Evolutionary conservation across 2,888 invertebrate species (phyloP).

Genomic region (Cheilosia impressa): DNA sequence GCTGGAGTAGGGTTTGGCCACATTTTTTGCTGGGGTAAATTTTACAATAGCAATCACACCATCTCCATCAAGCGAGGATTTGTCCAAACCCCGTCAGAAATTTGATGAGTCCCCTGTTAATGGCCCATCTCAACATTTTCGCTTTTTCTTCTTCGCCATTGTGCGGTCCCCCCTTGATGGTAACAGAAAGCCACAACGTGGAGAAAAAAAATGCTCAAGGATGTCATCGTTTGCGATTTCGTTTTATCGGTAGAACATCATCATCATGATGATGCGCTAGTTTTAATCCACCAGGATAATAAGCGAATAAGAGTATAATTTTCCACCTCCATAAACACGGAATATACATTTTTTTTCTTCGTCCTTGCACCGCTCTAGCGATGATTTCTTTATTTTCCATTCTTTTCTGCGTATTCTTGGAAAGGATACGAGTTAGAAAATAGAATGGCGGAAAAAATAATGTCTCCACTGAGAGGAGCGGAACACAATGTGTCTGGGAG

Average conservation of each 20-base stretch:
- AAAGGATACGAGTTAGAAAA: neutral
- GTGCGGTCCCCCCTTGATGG: neutral
- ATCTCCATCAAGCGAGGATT: conserved; percentile 72
- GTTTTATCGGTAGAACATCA: conserved; percentile 60
- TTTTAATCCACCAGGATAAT: conserved; percentile 74
- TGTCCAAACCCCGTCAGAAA: conserved; percentile 74
- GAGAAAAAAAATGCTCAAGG: conserved; percentile 45
- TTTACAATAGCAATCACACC: conserved; percentile 71
- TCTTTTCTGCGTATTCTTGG: conserved; percentile 3
- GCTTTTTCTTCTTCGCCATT: neutral
- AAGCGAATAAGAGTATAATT: conserved; percentile 80
- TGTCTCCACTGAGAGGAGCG: neutral
- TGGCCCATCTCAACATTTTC: conserved; percentile 63
- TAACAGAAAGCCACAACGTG: conserved; percentile 11
- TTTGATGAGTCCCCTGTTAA: conserved; percentile 74
- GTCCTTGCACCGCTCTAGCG: conserved; percentile 6
- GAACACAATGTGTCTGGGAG: conserved; percentile 27
- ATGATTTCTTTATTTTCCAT: conserved; percentile 41
- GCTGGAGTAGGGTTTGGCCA: conserved; percentile 9
- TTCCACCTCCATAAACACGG: conserved; percentile 79
- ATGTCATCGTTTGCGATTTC: conserved; percentile 66
- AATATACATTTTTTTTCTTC: conserved; percentile 63
- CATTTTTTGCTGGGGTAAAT: conserved; percentile 9
- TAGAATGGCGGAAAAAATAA: neutral
- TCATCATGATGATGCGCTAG: conserved; percentile 67